Base-by-base conservation (phyloP, 2,888 invertebrate species). In the Stenichneumon culpator region DNA sequence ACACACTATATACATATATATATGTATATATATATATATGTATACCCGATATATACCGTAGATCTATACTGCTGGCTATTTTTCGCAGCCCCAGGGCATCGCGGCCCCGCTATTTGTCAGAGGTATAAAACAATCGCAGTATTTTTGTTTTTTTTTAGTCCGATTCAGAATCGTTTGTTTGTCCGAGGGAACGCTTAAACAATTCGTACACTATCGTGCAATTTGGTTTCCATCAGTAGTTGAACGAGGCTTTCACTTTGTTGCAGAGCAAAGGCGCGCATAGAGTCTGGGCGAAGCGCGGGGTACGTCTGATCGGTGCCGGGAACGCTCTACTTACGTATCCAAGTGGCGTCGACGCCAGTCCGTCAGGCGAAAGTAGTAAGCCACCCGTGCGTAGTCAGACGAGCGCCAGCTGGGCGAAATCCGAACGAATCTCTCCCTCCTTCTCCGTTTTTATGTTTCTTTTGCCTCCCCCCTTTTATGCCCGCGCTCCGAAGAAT, bases 351-450 rank as follows among this genome's bases (percentile, higher is more conserved):
- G 78, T 78, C 82, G 70, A 82, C 78, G 72, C 57, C 78, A 44
- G 72, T 73, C 72, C 78, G 78, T 82, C 82, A 82, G 67, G 78
- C 82, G 82, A 78, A 82, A 82, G 82, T 82, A 82, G 78, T 78
- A 63, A 82, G 68, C 57, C 73, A 82, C 72, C 78, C 82, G 82
- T 78, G 82, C 82, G 52, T 82, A 73, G 68, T 72, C 68, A 78
- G 78, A 50, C 78, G 67, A 57, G 82, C 67, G 78, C 78, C 82
- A 82, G 77, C 72, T 78, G 82, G 44, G 70, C 70, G 9, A 72
- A 77, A 77, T 82, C 63, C 75, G 65, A 77, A 65, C 70, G 67
- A 70, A 47, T 77, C 65, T 47, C 77, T 63, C 28, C 22, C 28
- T 39, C 50, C 39, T 36, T 9, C 28, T 39, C 69, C 47, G 25